These are phyloP conservation scores for Scaptomyza flava DNA, from an alignment of 2,888 invertebrate species.

Conservation along the genomic window DNA sequence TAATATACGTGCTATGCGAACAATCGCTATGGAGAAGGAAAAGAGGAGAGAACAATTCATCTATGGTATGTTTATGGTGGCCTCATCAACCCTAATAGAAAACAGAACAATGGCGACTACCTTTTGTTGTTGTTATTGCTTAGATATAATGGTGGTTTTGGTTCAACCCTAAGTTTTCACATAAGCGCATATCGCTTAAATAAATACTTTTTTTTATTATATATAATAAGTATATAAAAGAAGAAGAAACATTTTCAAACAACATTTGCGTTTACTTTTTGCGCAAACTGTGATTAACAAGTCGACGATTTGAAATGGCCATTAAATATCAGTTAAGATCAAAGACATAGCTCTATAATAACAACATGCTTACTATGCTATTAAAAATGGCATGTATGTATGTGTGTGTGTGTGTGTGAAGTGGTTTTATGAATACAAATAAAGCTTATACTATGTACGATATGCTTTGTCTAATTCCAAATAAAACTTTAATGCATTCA, in stretches of 20 bases:
- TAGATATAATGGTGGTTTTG: background rate
- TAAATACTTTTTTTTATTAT: too few relatives aligned
- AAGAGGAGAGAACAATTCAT: too few relatives aligned
- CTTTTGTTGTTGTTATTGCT: background rate
- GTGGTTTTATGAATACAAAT: constrained; percentile 4
- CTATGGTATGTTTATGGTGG: background rate
- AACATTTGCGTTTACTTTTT: background rate
- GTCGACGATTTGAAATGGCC: background rate
- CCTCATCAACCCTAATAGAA: background rate
- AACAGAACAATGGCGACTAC: background rate
- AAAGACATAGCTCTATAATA: constrained; percentile 20
- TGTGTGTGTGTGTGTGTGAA: background rate
- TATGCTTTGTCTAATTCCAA: constrained; percentile 17
- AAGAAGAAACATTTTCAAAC: too few relatives aligned
- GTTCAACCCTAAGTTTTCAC: background rate
- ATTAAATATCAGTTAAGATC: constrained; percentile 8
- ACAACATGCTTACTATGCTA: background rate
- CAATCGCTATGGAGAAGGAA: too few relatives aligned
- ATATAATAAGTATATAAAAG: too few relatives aligned
- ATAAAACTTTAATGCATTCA: constrained; percentile 2
- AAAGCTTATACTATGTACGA: background rate
- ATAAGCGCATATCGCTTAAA: background rate
- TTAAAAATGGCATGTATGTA: too few relatives aligned
- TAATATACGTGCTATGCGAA: too few relatives aligned
- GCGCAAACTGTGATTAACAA: constrained; percentile 5